Conservation (phyloP, 2,113 vertebrate species). For the Oreamnos americanus region DNA sequence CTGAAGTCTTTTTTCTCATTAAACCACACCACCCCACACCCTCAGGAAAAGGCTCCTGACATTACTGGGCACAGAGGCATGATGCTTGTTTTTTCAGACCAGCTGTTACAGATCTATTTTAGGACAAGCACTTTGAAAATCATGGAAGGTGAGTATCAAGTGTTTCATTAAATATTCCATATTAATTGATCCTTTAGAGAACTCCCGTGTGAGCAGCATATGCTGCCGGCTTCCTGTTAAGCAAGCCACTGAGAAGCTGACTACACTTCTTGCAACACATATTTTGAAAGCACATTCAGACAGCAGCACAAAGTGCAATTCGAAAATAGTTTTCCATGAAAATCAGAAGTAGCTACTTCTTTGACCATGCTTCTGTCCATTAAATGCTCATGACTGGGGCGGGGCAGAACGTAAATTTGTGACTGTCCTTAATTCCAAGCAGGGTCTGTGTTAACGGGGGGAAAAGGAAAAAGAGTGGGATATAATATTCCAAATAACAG, state of each 20-base stretch:
- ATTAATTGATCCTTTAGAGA: conserved; percentile 75
- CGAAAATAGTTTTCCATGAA: conserved; percentile 52
- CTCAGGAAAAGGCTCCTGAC: neutral
- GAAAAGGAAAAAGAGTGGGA: accelerated
- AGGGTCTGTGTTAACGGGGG: too few relatives aligned
- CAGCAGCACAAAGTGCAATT: conserved; percentile 52
- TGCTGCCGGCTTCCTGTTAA: conserved; percentile 75
- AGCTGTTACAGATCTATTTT: conserved; percentile 71
- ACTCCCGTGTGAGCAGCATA: conserved; percentile 58
- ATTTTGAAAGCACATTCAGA: conserved; percentile 72
- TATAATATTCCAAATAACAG: neutral
- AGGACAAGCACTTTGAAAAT: conserved; percentile 62
- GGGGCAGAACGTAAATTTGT: neutral
- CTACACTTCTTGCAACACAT: conserved; percentile 63
- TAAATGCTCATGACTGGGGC: conserved; percentile 10
- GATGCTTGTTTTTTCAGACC: conserved; percentile 50
- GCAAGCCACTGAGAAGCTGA: conserved; percentile 70
- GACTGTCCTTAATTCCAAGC: neutral
- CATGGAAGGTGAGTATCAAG: conserved; percentile 68
- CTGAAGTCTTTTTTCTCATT: neutral
- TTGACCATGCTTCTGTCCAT: conserved; percentile 28
- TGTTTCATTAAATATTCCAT: conserved; percentile 73
- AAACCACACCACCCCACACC: neutral
- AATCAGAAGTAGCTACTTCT: conserved; percentile 39
- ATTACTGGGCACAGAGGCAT: neutral